Conservation (phyloP, 2,113 vertebrate species). For the Geococcyx californianus region DNA sequence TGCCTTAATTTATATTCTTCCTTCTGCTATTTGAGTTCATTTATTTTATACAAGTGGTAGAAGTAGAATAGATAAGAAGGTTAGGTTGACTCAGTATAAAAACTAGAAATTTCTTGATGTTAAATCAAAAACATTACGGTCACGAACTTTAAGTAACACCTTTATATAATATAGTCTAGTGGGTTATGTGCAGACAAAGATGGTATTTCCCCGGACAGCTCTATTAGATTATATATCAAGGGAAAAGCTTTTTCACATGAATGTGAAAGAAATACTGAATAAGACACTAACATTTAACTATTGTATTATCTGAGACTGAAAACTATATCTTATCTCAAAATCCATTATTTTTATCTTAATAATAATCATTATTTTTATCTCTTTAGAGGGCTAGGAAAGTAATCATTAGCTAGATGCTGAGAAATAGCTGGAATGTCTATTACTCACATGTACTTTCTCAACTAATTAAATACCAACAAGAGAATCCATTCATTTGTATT, state of each 20-base stretch:
- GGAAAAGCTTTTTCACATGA: not conserved
- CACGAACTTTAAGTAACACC: not conserved
- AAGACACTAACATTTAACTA: not conserved
- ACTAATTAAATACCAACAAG: conserved; percentile 15
- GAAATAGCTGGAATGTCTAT: not conserved
- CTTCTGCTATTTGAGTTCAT: not conserved
- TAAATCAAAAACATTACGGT: not conserved
- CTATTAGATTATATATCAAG: not conserved
- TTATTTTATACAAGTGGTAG: not conserved
- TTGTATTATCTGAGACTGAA: not conserved
- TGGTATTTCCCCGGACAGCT: not conserved
- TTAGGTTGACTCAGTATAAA: not conserved
- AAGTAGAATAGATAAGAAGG: not conserved
- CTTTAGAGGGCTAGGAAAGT: not conserved
- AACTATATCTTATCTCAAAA: not conserved
- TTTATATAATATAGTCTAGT: not conserved
- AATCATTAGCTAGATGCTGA: not conserved
- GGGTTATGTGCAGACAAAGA: not conserved
- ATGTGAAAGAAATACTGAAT: not conserved
- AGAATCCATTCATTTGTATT: not conserved
- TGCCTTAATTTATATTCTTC: not conserved
- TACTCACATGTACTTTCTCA: not conserved
- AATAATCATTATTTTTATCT: not conserved
- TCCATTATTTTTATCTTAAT: not conserved
- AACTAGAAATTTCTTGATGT: not conserved